Evolutionary conservation across 1,140 invertebrate species (phyloP).

Genomic region (Penaeus japonicus): DNA sequence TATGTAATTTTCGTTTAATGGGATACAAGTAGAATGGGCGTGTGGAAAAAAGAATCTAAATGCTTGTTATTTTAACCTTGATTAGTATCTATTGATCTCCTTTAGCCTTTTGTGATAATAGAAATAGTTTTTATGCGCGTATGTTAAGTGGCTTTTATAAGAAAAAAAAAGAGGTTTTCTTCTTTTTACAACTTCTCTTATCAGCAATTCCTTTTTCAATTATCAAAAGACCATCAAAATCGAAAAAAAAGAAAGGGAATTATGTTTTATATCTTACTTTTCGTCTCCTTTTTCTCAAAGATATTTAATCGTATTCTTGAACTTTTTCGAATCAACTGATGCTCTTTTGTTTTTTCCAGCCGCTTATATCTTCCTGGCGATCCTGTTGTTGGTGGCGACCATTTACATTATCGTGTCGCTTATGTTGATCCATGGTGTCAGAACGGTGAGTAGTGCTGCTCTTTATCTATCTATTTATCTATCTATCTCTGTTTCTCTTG

Average conservation of each 20-base stretch:
- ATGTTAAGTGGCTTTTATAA: neutral
- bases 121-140: neutral
- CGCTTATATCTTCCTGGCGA: conserved; percentile 57
- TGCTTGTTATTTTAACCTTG: neutral
- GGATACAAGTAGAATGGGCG: too few species aligned
- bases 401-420: conserved; percentile 36
- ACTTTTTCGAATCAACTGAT: neutral
- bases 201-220: too few species aligned
- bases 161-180: too few species aligned
- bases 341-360: conserved; percentile 39
- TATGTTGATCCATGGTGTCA: conserved; percentile 47
- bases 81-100: neutral
- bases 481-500: neutral
- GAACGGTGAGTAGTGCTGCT: conserved; percentile 21
- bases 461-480: neutral
- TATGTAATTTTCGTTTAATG: too few species aligned
- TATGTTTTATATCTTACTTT: neutral
- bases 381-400: conserved; percentile 51
- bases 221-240: too few species aligned
- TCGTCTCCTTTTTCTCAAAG: neutral
- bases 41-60: too few species aligned
- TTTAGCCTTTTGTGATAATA: neutral
- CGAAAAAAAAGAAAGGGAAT: too few species aligned
- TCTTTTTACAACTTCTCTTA: too few species aligned
- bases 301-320: neutral